Conservation (phyloP, 2,113 vertebrate genomes). For the Muntiacus muntjak region DNA sequence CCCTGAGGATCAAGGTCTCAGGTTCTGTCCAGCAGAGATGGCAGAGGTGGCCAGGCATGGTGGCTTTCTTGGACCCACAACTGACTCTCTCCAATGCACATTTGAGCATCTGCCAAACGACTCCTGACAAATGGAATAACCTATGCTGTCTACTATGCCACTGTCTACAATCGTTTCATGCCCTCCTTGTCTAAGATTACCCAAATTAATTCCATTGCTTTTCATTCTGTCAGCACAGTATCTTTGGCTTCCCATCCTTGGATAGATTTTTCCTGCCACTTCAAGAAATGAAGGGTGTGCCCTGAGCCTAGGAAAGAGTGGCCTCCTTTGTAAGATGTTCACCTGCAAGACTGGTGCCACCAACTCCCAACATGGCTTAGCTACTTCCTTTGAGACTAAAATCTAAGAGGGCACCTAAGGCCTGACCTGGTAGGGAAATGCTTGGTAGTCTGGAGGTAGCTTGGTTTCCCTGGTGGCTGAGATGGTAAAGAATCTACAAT, state of each 20-base stretch:
- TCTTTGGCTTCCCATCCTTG: background rate
- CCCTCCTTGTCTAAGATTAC: background rate
- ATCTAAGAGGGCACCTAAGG: background rate
- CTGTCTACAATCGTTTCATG: background rate
- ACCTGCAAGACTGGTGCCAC: background rate
- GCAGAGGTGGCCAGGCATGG: background rate
- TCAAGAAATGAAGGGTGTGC: background rate
- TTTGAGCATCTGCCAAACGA: background rate
- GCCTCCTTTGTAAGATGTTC: background rate
- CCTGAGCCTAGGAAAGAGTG: background rate
- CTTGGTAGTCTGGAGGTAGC: background rate
- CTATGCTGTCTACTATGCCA: background rate
- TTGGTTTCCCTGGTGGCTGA: background rate
- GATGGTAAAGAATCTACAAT: background rate
- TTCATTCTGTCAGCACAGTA: background rate
- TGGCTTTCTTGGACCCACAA: background rate
- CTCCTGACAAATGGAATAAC: conserved; percentile 3
- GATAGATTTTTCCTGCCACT: background rate
- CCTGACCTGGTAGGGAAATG: background rate
- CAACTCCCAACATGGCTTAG: background rate
- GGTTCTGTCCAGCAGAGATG: background rate
- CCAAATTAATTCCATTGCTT: background rate
- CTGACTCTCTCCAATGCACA: background rate
- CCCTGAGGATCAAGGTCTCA: background rate
- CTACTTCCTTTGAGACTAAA: background rate